Conservation (phyloP, 2,797 vertebrate genomes). For the Bovichtus variegatus region DNA sequence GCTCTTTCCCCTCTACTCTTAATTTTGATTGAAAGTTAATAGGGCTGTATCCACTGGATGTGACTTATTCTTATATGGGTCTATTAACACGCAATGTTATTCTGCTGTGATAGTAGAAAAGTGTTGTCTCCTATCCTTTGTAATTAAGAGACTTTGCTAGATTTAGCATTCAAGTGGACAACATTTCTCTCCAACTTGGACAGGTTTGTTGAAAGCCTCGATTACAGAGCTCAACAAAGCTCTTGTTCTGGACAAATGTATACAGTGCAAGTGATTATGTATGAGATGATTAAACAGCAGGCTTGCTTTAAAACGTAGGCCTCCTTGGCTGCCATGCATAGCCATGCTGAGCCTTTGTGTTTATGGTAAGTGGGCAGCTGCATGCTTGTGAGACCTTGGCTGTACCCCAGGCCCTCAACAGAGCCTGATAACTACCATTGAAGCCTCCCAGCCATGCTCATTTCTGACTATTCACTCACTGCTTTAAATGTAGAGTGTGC, state of each 20-base stretch:
- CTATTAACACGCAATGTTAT: slow-evolving; percentile 48
- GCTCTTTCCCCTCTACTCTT: slow-evolving; percentile 6
- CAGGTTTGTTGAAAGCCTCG: slow-evolving; percentile 74
- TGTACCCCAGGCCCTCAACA: slow-evolving; percentile 76
- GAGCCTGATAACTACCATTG: slow-evolving; percentile 77
- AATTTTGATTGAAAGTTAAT: slow-evolving; percentile 37
- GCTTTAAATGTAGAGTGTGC: slow-evolving; percentile 76
- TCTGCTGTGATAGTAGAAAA: slow-evolving; percentile 36
- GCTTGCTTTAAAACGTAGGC: slow-evolving; percentile 78
- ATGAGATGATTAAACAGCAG: slow-evolving; percentile 84
- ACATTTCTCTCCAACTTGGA: slow-evolving; percentile 71
- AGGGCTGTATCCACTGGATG: slow-evolving; percentile 16
- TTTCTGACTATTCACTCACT: slow-evolving; percentile 79
- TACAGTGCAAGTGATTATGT: slow-evolving; percentile 83
- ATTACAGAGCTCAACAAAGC: slow-evolving; percentile 76
- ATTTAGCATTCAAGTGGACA: slow-evolving; percentile 68
- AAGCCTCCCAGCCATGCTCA: slow-evolving; percentile 76
- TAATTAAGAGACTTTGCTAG: slow-evolving; percentile 71
- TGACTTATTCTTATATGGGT: slow-evolving; percentile 45
- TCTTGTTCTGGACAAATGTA: slow-evolving; percentile 76
- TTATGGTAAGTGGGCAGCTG: slow-evolving; percentile 89
- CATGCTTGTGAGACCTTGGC: slow-evolving; percentile 82
- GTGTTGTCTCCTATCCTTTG: slow-evolving; percentile 59
- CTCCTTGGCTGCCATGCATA: slow-evolving; percentile 82
- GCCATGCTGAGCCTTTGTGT: slow-evolving; percentile 86